Percentiles rank a stretch among this genome's conserved stretches.
Conservation (phyloP, 2,113 vertebrate species). For the Tichodroma muraria region DNA sequence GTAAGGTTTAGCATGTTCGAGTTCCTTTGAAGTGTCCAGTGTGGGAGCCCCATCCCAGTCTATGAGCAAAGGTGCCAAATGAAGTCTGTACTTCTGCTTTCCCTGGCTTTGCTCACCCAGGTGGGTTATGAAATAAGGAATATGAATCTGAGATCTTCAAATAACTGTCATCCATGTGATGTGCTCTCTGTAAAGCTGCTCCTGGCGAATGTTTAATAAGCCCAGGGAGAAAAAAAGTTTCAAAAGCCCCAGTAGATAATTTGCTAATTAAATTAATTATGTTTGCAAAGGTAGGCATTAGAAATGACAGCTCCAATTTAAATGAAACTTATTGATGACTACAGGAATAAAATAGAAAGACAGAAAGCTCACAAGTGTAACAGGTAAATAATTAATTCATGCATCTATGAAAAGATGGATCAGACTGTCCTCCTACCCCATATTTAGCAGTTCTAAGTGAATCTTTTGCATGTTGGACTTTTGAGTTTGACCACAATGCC, state of each 20-base stretch:
- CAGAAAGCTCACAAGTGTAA: neutral
- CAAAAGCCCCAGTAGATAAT: neutral
- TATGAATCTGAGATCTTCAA: neutral
- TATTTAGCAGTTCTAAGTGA: neutral
- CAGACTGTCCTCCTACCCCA: neutral
- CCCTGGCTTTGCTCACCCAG: neutral
- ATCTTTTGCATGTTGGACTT: neutral
- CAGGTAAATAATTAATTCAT: neutral
- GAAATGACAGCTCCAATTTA: neutral
- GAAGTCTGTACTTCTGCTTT: neutral
- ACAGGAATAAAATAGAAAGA: neutral
- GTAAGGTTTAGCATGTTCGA: neutral
- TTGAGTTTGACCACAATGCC: neutral
- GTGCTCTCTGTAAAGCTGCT: neutral
- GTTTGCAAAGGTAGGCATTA: constrained; percentile 12
- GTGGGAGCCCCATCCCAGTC: neutral
- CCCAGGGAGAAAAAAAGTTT: neutral
- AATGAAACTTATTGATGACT: neutral
- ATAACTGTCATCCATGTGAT: neutral
- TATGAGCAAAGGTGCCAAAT: neutral
- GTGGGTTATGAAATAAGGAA: neutral
- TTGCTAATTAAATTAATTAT: constrained; percentile 14
- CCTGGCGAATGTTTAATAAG: neutral
- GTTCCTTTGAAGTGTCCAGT: neutral
- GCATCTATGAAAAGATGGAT: neutral